phyloP scores from a whole-genome alignment of 2,888 invertebrate species.

The Crematogaster levior region DNA sequence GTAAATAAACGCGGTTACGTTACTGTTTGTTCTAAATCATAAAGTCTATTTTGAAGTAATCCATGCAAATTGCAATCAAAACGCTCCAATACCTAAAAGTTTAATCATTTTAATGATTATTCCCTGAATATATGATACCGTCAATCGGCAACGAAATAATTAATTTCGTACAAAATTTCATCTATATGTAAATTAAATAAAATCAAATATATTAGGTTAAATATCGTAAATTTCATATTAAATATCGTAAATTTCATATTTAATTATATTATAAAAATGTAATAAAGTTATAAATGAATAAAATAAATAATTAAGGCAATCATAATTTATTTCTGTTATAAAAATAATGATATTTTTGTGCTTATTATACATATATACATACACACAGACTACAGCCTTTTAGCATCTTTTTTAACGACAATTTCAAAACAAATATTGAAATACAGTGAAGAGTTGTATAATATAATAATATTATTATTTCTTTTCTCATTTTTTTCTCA shows the following conservation, averaged over 20 bases:
- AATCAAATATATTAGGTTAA: not conserved
- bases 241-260: not conserved
- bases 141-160: not conserved
- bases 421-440: not conserved
- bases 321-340: not conserved
- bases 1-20: slow-evolving; percentile 33
- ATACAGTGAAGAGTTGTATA: not conserved
- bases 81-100: not conserved
- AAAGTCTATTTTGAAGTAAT: slow-evolving; percentile 1
- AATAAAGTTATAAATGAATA: not conserved
- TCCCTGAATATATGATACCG: not conserved
- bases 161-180: not conserved
- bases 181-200: not conserved
- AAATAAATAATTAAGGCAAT: not conserved
- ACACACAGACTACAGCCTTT: not conserved
- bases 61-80: not conserved
- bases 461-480: not conserved
- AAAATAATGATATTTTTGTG: not conserved
- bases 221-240: not conserved
- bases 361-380: not conserved
- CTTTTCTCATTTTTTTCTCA: not conserved
- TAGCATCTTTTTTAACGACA: not conserved
- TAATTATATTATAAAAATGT: not conserved
- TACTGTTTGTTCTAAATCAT: slow-evolving; percentile 33
- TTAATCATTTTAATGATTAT: not conserved